phyloP scores from a whole-genome alignment of 2,113 vertebrate species.

The Falco punctatus region DNA sequence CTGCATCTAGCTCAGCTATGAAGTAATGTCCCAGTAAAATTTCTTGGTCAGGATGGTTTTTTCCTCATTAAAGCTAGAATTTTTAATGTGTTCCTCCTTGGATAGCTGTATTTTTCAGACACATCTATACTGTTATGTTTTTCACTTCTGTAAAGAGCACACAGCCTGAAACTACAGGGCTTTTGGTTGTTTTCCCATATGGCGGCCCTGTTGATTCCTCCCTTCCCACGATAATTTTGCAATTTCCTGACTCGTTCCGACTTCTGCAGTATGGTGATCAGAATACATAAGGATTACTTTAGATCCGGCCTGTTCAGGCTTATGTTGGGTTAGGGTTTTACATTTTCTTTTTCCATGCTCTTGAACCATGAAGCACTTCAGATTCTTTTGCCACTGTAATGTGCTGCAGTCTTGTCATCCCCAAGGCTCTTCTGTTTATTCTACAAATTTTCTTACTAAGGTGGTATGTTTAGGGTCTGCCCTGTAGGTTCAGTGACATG shows the following conservation, averaged over 20 bases:
- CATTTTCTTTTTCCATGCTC: background rate
- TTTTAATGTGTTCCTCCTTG: background rate
- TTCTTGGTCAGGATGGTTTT: background rate
- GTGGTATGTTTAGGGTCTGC: background rate
- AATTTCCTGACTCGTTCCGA: background rate
- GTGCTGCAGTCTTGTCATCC: accelerated
- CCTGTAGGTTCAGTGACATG: background rate
- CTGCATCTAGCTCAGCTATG: background rate
- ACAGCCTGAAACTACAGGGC: background rate
- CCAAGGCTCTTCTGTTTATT: background rate
- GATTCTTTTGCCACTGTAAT: background rate
- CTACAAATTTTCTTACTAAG: background rate
- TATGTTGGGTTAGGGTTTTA: background rate
- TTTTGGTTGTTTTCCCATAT: background rate
- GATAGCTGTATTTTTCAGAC: background rate
- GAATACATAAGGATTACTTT: background rate
- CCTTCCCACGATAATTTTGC: background rate
- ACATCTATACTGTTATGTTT: background rate
- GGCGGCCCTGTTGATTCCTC: background rate
- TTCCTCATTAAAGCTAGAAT: background rate
- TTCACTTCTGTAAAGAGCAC: background rate
- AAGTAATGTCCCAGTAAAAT: background rate
- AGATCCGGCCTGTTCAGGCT: background rate
- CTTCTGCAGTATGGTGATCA: background rate
- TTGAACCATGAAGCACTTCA: accelerated